phyloP scores from a whole-genome alignment of 1,140 invertebrate species.

The Myzus persicae region DNA sequence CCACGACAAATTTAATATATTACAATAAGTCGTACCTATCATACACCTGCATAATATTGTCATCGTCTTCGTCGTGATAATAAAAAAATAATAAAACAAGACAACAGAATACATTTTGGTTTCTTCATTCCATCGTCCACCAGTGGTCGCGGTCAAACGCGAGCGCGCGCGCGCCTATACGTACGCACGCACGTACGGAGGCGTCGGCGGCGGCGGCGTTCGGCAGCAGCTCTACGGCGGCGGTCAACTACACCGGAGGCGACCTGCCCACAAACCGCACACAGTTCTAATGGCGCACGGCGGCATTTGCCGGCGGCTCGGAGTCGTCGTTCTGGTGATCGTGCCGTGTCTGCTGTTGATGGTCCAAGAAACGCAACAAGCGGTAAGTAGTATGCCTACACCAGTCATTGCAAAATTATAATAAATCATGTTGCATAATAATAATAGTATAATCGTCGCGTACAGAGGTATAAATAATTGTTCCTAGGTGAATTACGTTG shows the following conservation, averaged over 20 bases:
- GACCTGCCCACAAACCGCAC: background rate
- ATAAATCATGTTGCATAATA: background rate
- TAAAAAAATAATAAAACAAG: background rate
- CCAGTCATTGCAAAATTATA: background rate
- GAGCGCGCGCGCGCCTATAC: background rate
- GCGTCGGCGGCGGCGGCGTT: background rate
- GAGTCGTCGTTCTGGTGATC: background rate
- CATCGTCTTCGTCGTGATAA: too few species aligned
- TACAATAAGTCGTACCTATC: background rate
- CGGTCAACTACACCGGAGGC: background rate
- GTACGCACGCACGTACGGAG: background rate
- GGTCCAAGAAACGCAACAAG: slow-evolving; percentile 36
- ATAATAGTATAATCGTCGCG: background rate
- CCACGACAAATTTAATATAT: background rate
- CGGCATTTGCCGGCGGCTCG: slow-evolving; percentile 32
- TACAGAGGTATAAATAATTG: background rate
- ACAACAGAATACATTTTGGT: background rate
- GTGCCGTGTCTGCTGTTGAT: slow-evolving; percentile 24
- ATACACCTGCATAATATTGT: background rate
- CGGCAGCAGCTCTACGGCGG: background rate
- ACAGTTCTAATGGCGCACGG: background rate
- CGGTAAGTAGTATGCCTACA: slow-evolving; percentile 8
- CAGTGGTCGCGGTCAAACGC: background rate
- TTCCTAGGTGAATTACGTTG: background rate
- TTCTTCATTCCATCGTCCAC: background rate